A percentile compares a stretch with the other conserved stretches of the same genome.
Conservation (phyloP, 2,113 vertebrate species). For the Capreolus pygargus region DNA sequence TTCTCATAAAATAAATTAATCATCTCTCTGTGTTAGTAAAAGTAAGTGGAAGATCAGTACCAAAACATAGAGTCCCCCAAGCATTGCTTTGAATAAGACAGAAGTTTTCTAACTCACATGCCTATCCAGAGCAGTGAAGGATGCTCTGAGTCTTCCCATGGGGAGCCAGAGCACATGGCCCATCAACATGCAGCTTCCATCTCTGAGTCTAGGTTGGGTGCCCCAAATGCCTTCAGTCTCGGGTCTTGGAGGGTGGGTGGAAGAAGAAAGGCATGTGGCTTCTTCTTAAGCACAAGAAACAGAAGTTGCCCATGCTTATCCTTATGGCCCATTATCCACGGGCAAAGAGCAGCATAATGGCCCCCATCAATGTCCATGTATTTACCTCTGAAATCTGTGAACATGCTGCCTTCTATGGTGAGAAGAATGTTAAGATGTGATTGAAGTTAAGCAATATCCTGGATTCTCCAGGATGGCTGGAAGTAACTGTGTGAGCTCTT, state of each 20-base stretch:
- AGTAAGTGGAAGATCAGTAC: background rate
- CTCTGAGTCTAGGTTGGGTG: background rate
- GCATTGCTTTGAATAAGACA: background rate
- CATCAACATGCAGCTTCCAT: background rate
- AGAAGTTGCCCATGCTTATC: fast-evolving
- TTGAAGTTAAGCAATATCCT: background rate
- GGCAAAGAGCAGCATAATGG: fast-evolving
- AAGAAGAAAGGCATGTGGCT: fast-evolving
- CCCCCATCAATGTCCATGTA: fast-evolving
- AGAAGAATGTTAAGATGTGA: background rate
- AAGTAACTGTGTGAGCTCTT: background rate
- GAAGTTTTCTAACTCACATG: fast-evolving
- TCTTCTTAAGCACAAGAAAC: background rate
- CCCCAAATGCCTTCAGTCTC: background rate
- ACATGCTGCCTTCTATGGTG: background rate
- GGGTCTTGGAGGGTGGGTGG: background rate
- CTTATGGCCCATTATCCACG: fast-evolving
- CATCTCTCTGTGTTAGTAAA: background rate
- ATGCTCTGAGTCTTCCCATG: fast-evolving
- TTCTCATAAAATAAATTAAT: background rate
- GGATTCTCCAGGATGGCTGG: too few species aligned
- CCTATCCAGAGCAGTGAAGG: background rate
- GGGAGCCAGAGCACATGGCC: too few species aligned
- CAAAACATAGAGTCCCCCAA: too few species aligned
- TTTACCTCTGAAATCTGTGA: background rate